Evolutionary conservation across 1,140 invertebrate genomes (phyloP).

Genomic region (Mamestra configurata): DNA sequence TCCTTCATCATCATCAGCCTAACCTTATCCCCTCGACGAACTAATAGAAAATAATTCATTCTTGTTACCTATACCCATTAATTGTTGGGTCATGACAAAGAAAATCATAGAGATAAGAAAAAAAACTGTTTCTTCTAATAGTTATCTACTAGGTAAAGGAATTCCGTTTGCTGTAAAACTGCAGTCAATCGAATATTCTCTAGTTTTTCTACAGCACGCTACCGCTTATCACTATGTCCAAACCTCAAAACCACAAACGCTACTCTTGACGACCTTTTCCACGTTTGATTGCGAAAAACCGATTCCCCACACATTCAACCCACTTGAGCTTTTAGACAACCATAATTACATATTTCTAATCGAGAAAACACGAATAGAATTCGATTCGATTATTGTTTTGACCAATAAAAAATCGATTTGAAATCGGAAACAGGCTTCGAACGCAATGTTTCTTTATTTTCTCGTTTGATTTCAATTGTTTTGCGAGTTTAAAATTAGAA

Average conservation of each 20-base stretch:
- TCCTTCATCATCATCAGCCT: no score
- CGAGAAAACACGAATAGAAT: neutral
- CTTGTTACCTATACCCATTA: no score
- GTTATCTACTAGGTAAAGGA: no score
- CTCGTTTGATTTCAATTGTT: slow-evolving; percentile 29
- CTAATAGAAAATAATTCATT: no score
- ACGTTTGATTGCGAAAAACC: neutral
- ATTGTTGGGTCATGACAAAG: no score
- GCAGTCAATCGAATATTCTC: no score
- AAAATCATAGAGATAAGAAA: no score
- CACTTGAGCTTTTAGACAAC: neutral
- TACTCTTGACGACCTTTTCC: neutral
- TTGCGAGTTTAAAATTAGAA: neutral
- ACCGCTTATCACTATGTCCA: neutral
- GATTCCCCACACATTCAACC: neutral
- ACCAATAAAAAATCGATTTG: slow-evolving; percentile 7
- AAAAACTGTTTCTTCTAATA: no score
- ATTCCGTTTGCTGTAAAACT: no score
- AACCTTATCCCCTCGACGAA: no score
- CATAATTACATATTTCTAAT: neutral
- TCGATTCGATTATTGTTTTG: slow-evolving; percentile 13
- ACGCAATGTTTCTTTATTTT: neutral
- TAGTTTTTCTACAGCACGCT: no score
- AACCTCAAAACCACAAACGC: neutral
- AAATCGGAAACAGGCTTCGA: neutral